A percentile compares a stretch with the other conserved stretches of the same genome.
These are phyloP conservation scores for Euura lappo DNA, from an alignment of 1,140 invertebrate genomes.

Conservation along the genomic window DNA sequence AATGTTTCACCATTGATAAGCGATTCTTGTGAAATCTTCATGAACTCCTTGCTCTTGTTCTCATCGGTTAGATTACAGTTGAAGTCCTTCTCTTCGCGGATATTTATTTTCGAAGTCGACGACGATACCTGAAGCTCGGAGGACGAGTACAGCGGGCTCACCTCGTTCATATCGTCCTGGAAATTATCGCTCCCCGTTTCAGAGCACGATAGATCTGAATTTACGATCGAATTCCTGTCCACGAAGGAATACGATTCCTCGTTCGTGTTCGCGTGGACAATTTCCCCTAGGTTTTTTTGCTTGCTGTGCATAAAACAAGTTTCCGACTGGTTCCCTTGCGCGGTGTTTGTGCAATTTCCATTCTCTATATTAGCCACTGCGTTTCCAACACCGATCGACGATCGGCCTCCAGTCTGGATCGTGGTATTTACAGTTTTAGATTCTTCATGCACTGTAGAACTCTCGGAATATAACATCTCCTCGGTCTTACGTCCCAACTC, in stretches of 20 bases:
- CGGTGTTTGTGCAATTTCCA: constrained; percentile 1
- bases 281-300: background rate
- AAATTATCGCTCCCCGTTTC: background rate
- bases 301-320: background rate
- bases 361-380: background rate
- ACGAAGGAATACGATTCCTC: background rate
- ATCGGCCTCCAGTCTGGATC: background rate
- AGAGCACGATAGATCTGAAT: background rate
- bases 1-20: background rate
- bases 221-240: too few species aligned
- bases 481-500: background rate
- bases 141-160: background rate
- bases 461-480: background rate
- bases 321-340: background rate
- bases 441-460: background rate
- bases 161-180: background rate
- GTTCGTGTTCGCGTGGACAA: background rate
- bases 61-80: background rate
- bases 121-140: background rate
- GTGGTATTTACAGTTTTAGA: background rate
- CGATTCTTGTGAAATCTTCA: background rate
- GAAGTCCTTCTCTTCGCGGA: background rate
- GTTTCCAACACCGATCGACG: background rate
- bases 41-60: background rate
- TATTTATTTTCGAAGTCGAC: background rate